Conservation (phyloP, 1,140 invertebrate species). For the Cydia fagiglandana region DNA sequence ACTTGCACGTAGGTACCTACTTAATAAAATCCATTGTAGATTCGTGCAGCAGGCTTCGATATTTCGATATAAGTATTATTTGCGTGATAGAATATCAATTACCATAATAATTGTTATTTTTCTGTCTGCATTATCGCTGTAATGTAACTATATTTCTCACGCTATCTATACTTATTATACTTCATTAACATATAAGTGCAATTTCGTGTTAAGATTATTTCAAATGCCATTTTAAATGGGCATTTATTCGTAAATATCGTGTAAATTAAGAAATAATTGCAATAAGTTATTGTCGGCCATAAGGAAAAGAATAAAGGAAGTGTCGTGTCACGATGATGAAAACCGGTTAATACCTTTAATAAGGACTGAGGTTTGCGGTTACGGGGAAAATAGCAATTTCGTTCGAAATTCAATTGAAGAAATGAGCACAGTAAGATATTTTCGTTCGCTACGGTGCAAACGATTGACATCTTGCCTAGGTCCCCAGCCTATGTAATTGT, state of each 20-base stretch:
- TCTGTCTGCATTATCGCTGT: too few relatives aligned
- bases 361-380: constrained; percentile 7
- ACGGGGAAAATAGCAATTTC: background rate
- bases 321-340: background rate
- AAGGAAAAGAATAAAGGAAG: background rate
- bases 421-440: background rate
- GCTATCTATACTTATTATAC: background rate
- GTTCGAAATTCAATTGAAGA: background rate
- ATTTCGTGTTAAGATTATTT: background rate
- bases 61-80: too few relatives aligned
- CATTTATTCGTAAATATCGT: background rate
- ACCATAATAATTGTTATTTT: too few relatives aligned
- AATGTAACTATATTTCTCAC: background rate
- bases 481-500: too few relatives aligned
- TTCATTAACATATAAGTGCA: background rate
- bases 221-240: background rate
- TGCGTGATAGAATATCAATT: too few relatives aligned
- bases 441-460: too few relatives aligned
- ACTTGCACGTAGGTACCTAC: too few relatives aligned
- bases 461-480: too few relatives aligned
- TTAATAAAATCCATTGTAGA: too few relatives aligned
- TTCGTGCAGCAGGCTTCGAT: too few relatives aligned
- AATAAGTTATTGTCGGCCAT: background rate
- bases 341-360: background rate
- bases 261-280: background rate